Evolutionary conservation across 2,888 invertebrate genomes (phyloP), one percentile per base, ranked within the genome.

Genomic region (Drepana falcataria): DNA sequence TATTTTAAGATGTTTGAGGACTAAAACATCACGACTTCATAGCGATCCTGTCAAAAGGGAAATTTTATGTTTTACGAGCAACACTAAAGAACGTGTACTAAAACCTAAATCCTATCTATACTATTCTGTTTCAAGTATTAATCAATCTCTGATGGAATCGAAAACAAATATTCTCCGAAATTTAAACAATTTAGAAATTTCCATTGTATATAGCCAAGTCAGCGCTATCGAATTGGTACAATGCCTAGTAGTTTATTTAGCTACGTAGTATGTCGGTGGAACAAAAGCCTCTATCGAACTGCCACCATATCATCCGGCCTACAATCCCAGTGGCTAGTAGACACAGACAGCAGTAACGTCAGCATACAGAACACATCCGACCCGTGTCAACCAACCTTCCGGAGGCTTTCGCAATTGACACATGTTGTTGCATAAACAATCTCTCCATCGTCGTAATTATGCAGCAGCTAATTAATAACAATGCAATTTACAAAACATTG

Each of bases 381-480:
- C 49, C 33, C 56, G 56, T 64, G 71, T 72, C 72, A 73, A 65
- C 68, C 63, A 53, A 64, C 65, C 68, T 68, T 69, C 73, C 70
- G 63, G 61, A 58, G 58, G 58, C 58, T 66, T 63, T 65, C 67
- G 65, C 63, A 64, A 70, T 65, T 68, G 68, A 68, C 66, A 66
- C 59, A 64, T 60, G 54, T 53, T 61, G 65, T 65, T 68, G 60
- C 60, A 67, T 65, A 60, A 64, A 64, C 53, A 55, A 47, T 40
- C 52, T 51, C 53, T 53, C 56, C 53, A 48, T 34, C 40, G 7
- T 9, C 9, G 35, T 47, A 47, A 52, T 48, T 34, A 48, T 40
- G 21, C 40, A 6, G 34, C 4, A 41, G 41, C 40, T 34, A 44
- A 48, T 51, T 48, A 3, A 48, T 40, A 35, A 34, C 44, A 6